A percentile compares a stretch with the other conserved stretches of the same genome.
Evolutionary conservation across 2,797 vertebrate genomes (phyloP).

Genomic region (Eidolon dupreanum): DNA sequence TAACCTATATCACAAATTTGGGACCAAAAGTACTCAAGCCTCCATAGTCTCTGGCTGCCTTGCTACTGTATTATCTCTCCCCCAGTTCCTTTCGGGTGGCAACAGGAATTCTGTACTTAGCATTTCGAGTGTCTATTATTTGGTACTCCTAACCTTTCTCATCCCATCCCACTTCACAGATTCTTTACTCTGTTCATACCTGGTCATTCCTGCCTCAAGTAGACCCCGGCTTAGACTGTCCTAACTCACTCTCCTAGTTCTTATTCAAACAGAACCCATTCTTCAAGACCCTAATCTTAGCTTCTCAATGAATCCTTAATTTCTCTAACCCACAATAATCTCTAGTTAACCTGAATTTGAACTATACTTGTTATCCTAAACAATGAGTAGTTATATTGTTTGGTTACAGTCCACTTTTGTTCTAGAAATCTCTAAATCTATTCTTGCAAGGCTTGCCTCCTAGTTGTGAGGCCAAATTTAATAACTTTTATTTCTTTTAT

Average conservation of each 20-base stretch:
- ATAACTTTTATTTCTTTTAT: slow-evolving; percentile 21
- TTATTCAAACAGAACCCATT: slow-evolving; percentile 7
- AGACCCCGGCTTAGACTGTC: background rate
- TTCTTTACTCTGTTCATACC: background rate
- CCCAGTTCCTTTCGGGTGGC: background rate
- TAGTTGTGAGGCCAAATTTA: slow-evolving; percentile 7
- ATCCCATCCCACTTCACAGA: background rate
- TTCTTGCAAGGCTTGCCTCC: background rate
- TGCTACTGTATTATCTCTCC: background rate
- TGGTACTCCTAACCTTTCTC: background rate
- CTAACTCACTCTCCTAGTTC: slow-evolving; percentile 40
- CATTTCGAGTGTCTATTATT: background rate
- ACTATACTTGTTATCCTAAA: slow-evolving; percentile 24
- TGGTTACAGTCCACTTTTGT: background rate
- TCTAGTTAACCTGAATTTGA: slow-evolving; percentile 46
- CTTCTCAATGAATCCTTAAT: slow-evolving; percentile 5
- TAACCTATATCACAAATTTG: background rate
- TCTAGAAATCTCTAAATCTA: background rate
- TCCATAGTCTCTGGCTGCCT: background rate
- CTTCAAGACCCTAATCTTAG: background rate
- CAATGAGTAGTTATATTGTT: background rate
- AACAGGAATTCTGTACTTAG: background rate
- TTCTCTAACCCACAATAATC: slow-evolving; percentile 32
- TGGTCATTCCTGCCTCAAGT: background rate
- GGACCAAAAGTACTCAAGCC: background rate